Percentiles rank a stretch among this genome's conserved stretches.
Evolutionary conservation across 2,888 invertebrate species (phyloP).

Genomic region (Desoria tigrina): DNA sequence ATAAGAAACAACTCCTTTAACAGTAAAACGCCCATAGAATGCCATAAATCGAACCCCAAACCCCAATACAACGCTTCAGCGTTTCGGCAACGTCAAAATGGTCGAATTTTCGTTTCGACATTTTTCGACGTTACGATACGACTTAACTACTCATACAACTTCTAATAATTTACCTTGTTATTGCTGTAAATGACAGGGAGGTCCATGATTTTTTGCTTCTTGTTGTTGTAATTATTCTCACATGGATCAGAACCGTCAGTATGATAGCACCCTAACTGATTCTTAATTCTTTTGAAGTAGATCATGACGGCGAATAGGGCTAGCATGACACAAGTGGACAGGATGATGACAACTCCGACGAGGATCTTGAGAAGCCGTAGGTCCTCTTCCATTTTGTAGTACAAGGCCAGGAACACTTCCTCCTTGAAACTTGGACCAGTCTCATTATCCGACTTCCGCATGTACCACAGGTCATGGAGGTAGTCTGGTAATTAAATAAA

Average conservation of each 20-base stretch:
- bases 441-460: slow-evolving; percentile 31
- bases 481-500: slow-evolving; percentile 20
- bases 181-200: slow-evolving; percentile 40
- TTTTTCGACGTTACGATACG: too few species aligned
- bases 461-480: slow-evolving; percentile 36
- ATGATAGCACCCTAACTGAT: slow-evolving; percentile 16
- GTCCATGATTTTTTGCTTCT: slow-evolving; percentile 25
- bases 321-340: slow-evolving; percentile 29
- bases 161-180: slow-evolving; percentile 24
- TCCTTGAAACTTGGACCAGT: slow-evolving; percentile 21
- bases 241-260: neutral
- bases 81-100: too few species aligned
- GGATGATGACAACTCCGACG: slow-evolving; percentile 23
- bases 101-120: too few species aligned
- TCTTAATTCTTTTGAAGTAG: slow-evolving; percentile 32
- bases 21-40: too few species aligned
- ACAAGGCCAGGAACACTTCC: slow-evolving; percentile 15
- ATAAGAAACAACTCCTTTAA: too few species aligned
- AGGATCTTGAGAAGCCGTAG: slow-evolving; percentile 29
- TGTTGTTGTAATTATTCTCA: slow-evolving; percentile 12
- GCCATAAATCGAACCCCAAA: too few species aligned
- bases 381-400: slow-evolving; percentile 30
- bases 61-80: too few species aligned
- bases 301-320: slow-evolving; percentile 26
- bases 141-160: too few species aligned